Evolutionary conservation across 2,113 vertebrate genomes (phyloP).

Genomic region (Chloropsis hardwickii): DNA sequence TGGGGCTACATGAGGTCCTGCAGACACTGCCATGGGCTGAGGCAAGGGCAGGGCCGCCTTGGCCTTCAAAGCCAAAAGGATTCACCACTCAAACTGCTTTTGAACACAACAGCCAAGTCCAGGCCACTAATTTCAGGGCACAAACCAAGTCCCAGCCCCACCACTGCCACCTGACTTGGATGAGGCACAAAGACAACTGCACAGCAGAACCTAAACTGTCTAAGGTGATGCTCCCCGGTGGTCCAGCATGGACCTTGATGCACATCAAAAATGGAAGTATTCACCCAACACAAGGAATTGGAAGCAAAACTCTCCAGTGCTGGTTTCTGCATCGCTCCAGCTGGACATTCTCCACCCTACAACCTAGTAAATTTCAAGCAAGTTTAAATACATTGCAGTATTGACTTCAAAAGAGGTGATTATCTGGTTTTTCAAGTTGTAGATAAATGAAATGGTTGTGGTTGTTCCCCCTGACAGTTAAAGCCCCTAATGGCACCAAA

Average conservation of each 20-base stretch:
- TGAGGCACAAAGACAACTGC: background rate
- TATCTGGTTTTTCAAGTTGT: background rate
- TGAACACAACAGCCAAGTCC: background rate
- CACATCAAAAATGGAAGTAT: background rate
- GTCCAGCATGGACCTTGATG: fast-evolving
- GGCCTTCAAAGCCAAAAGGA: background rate
- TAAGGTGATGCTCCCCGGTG: background rate
- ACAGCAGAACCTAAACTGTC: background rate
- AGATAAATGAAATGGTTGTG: background rate
- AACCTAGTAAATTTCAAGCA: background rate
- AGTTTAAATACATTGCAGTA: background rate
- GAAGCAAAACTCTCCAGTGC: background rate
- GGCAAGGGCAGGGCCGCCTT: background rate
- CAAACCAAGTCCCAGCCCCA: background rate
- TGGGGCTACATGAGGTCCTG: background rate
- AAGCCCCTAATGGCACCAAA: background rate
- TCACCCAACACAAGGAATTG: background rate
- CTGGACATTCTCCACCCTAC: background rate
- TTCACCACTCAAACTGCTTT: background rate
- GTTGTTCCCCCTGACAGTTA: background rate
- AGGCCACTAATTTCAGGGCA: background rate
- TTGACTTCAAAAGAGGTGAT: background rate
- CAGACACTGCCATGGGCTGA: background rate
- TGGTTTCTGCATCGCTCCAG: background rate
- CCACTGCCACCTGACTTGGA: background rate